These are phyloP conservation scores for Pseudomyrmex cubaensis DNA, from an alignment of 1,140 invertebrate species.

Conservation along the genomic window DNA sequence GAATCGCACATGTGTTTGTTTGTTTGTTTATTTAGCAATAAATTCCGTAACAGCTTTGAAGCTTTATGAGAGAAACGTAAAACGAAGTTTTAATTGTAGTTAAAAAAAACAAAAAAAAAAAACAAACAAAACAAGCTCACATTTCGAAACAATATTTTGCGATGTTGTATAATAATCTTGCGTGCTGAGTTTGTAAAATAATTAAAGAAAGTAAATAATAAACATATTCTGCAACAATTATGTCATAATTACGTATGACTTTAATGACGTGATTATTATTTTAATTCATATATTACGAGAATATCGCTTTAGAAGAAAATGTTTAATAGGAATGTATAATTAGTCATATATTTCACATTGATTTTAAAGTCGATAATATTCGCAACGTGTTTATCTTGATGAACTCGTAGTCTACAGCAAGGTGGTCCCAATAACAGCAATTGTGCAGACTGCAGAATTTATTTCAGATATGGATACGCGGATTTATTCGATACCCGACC, in stretches of 20 bases:
- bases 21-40: background rate
- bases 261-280: constrained; percentile 18
- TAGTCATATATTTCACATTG: background rate
- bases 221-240: background rate
- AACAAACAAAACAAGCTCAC: too few relatives aligned
- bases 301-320: background rate
- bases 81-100: background rate
- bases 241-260: background rate
- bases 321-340: background rate
- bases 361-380: constrained; percentile 10
- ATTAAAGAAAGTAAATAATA: background rate
- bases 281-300: background rate
- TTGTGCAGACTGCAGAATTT: constrained; percentile 25
- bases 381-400: constrained; percentile 25
- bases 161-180: background rate
- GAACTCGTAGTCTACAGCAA: constrained; percentile 22
- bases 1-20: background rate
- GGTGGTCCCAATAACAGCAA: constrained; percentile 20
- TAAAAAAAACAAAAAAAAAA: background rate
- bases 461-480: constrained; percentile 31
- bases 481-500: constrained; percentile 33
- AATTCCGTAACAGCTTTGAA: background rate
- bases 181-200: background rate
- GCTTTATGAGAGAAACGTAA: background rate
- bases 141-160: constrained; percentile 11